A percentile compares a stretch with the other conserved stretches of the same genome.
These are phyloP conservation scores for Neolamprologus longior DNA, from an alignment of 2,113 vertebrate genomes.

Conservation along the genomic window DNA sequence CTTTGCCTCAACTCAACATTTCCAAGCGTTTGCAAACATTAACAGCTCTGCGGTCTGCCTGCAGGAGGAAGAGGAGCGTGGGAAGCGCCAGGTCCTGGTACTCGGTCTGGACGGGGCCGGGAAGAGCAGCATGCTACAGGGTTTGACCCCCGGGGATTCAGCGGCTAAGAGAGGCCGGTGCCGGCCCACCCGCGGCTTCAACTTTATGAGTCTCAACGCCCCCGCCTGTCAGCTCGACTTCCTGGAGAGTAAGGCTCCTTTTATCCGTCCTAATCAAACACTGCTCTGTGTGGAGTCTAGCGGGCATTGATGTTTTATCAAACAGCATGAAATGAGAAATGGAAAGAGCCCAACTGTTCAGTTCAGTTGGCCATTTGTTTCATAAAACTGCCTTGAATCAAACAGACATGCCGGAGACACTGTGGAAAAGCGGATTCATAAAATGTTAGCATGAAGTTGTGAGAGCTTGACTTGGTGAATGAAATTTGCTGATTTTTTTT, in stretches of 20 bases:
- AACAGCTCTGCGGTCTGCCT: neutral
- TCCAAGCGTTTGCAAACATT: neutral
- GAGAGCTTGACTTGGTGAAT: neutral
- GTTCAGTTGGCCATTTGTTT: neutral
- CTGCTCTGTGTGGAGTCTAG: neutral
- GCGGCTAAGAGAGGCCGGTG: slow-evolving; percentile 52
- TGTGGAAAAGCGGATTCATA: neutral
- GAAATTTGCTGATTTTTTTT: neutral
- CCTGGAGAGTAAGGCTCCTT: slow-evolving; percentile 79
- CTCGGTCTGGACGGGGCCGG: slow-evolving; percentile 87
- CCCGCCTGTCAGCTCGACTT: slow-evolving; percentile 79
- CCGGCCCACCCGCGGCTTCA: slow-evolving; percentile 84
- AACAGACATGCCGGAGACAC: fast-evolving
- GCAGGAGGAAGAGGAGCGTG: slow-evolving; percentile 65
- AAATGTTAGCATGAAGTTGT: neutral
- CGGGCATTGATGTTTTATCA: neutral
- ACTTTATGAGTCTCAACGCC: slow-evolving; percentile 75
- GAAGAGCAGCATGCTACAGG: slow-evolving; percentile 86
- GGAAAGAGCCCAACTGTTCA: neutral
- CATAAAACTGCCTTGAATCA: neutral
- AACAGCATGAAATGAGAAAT: neutral
- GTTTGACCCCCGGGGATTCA: slow-evolving; percentile 68
- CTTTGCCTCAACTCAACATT: neutral
- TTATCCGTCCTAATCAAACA: neutral
- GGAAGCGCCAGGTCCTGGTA: slow-evolving; percentile 81